Conservation (phyloP, 2,113 vertebrate species). For the Clarias magur region DNA sequence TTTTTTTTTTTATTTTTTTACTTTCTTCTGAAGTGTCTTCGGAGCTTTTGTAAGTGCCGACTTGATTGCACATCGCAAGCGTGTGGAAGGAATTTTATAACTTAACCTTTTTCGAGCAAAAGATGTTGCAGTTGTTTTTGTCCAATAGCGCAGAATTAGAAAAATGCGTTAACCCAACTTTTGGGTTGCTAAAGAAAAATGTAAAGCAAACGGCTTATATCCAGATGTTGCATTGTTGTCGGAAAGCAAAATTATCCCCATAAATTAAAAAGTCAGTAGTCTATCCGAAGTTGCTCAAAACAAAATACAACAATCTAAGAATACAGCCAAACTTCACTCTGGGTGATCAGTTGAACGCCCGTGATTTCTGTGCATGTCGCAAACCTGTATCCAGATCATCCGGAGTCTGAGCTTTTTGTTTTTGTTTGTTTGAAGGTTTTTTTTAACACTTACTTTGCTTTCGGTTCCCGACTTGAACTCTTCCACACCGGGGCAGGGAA, state of each 20-base stretch:
- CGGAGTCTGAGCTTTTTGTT: neutral
- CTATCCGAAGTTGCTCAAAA: neutral
- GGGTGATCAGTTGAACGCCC: neutral
- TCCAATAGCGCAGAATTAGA: neutral
- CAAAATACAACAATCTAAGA: neutral
- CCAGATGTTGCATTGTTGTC: neutral
- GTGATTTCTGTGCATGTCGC: neutral
- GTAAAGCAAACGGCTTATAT: neutral
- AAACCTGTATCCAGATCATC: neutral
- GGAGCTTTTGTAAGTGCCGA: neutral
- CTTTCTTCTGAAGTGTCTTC: neutral
- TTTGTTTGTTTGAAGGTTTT: no score
- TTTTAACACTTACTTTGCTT: conserved; percentile 39
- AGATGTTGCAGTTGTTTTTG: no score
- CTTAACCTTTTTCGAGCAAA: neutral
- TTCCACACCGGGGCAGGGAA: conserved; percentile 30
- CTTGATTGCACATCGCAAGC: neutral
- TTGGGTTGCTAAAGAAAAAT: neutral
- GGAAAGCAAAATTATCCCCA: neutral
- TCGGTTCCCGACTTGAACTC: conserved; percentile 34
- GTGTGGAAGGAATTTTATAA: neutral
- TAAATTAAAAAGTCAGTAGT: neutral
- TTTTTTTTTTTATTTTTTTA: no score
- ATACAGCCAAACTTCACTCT: neutral
- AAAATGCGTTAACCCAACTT: neutral